Evolutionary conservation across 2,113 vertebrate genomes (phyloP), one percentile per base, ranked within the genome.

Genomic region (Lucifuga dentata): DNA sequence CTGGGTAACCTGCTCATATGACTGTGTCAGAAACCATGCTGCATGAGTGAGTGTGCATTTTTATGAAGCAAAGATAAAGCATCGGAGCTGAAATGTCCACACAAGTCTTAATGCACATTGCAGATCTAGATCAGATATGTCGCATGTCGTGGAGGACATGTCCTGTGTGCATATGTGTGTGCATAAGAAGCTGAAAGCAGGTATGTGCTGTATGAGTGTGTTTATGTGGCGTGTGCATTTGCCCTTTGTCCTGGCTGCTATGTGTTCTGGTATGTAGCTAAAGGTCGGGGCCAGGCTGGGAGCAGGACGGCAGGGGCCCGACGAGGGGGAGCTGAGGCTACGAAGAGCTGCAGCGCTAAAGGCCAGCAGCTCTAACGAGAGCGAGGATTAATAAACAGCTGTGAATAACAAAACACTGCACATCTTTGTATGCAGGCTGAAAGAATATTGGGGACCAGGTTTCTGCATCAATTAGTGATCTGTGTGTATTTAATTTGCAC

Each of bases 181-280:
- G 20, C n/a, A 45, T 55, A 29, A 56, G 56, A 56, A 66, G 32
- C 35, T 8, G 12, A 29, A 63, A 50, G 36, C 33, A 11, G 19
- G 39, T 41, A 48, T 72, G 63, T 46, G 26, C 65, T 32, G 11
- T 60, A 45, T 35, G 59, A 53, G 68, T 52, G 44, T 68, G 62
- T 74, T 70, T 71, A 76, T 65, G 78, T 58, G 73, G 66, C 40
- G 53, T 78, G 67, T 81, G 80, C 78, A 59, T 85, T 85, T 90
- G 89, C 83, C 86, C 87, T 92, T 91, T 93, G 89, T 91, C 87
- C 90, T 64, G 74, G 86, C 81, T 86, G 90, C 89, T 93, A 91
- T 92, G 90, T 87, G 87, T 86, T 68, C 83, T 89, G 91, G 91
- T 90, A 92, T 92, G 90, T 86, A 84, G 70, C 88, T 91, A 92